These are phyloP conservation scores for Cabera pusaria DNA, from an alignment of 2,888 invertebrate genomes.

Conservation along the genomic window DNA sequence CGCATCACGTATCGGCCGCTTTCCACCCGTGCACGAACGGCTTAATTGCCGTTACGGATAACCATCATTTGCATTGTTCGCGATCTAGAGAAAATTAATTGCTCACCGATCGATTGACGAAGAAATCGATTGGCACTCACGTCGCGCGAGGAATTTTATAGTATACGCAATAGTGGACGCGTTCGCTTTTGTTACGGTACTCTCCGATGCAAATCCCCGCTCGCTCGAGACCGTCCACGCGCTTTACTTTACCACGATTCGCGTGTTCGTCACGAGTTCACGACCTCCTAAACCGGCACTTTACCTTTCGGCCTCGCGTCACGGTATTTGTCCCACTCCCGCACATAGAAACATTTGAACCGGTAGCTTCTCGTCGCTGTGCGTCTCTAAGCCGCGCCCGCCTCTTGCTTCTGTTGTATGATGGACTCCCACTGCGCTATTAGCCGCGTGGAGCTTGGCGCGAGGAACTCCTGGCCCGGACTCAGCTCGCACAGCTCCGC, in stretches of 20 bases:
- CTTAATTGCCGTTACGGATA: conserved; percentile 67
- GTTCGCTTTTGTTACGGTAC: conserved; percentile 34
- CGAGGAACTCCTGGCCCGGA: conserved; percentile 85
- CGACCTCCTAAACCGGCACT: conserved; percentile 32
- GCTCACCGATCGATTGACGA: conserved; percentile 54
- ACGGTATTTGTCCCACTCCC: conserved; percentile 36
- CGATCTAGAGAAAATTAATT: conserved; percentile 75
- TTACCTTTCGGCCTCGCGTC: conserved; percentile 13
- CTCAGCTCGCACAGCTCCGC: conserved; percentile 87
- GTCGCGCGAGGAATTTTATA: conserved; percentile 34
- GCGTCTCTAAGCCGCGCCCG: conserved; percentile 69
- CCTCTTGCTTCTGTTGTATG: conserved; percentile 86
- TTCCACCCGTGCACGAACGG: conserved; percentile 65
- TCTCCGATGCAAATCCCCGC: conserved; percentile 33
- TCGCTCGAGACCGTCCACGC: conserved; percentile 17
- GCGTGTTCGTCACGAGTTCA: conserved; percentile 19
- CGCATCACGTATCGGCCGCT: conserved; percentile 62
- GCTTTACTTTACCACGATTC: conserved; percentile 12
- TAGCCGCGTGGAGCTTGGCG: conserved; percentile 87
- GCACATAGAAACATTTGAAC: conserved; percentile 46
- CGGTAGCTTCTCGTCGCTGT: conserved; percentile 37
- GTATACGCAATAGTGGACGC: conserved; percentile 34
- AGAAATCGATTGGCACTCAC: conserved; percentile 52
- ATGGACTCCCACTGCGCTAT: conserved; percentile 93
- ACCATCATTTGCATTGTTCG: conserved; percentile 78